A percentile compares a stretch with the other conserved stretches of the same genome.
phyloP scores from a whole-genome alignment of 2,888 invertebrate genomes.

The Halocaridina rubra region DNA sequence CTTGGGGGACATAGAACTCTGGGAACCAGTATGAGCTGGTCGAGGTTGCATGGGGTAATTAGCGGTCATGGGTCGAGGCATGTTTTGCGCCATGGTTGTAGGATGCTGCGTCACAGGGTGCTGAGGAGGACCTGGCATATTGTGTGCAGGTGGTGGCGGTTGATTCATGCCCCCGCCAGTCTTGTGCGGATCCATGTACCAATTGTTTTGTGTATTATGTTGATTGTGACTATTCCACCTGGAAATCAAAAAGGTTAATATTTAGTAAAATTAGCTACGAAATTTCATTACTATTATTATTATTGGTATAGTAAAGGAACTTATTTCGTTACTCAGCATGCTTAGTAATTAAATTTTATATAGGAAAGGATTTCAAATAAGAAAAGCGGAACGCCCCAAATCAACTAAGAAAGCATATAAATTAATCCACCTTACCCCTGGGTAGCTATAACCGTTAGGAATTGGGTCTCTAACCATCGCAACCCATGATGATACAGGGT shows the following conservation, averaged over 20 bases:
- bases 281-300: too few relatives aligned
- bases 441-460: too few relatives aligned
- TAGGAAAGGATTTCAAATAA: too few relatives aligned
- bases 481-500: too few relatives aligned
- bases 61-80: slow-evolving; percentile 40
- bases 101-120: slow-evolving; percentile 56
- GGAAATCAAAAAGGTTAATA: slow-evolving; percentile 13
- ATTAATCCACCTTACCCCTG: too few relatives aligned
- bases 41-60: slow-evolving; percentile 56
- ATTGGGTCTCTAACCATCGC: too few relatives aligned
- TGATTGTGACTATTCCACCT: slow-evolving; percentile 60
- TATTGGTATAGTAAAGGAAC: too few relatives aligned
- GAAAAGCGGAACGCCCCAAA: too few relatives aligned
- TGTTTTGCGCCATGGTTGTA: slow-evolving; percentile 40
- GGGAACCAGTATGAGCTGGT: slow-evolving; percentile 62
- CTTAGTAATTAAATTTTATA: too few relatives aligned
- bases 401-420: too few relatives aligned
- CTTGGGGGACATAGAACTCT: slow-evolving; percentile 45
- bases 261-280: neutral
- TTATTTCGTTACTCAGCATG: too few relatives aligned
- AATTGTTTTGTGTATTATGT: slow-evolving; percentile 52
- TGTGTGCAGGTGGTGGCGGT: slow-evolving; percentile 62
- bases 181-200: slow-evolving; percentile 63
- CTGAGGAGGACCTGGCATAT: slow-evolving; percentile 62
- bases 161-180: slow-evolving; percentile 56